Percentiles rank a stretch among this genome's conserved stretches.
phyloP scores from a whole-genome alignment of 2,888 invertebrate genomes.

The Dasysyrphus albostriatus region DNA sequence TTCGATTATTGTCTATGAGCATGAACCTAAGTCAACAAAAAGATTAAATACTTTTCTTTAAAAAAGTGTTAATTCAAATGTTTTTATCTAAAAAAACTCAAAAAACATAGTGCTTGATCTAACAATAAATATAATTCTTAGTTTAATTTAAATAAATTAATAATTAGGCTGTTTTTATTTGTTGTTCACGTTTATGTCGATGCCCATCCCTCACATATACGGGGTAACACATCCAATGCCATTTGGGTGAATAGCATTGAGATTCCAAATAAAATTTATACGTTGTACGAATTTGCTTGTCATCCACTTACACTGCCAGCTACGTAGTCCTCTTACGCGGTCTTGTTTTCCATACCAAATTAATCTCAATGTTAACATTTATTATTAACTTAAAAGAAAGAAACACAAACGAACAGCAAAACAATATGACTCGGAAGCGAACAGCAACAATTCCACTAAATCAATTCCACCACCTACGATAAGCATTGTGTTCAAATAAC shows the following conservation, averaged over 20 bases:
- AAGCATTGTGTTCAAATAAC: constrained; percentile 58
- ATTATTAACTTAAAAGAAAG: constrained; percentile 57
- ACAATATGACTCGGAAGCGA: constrained; percentile 69
- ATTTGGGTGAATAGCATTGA: constrained; percentile 49
- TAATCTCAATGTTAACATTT: constrained; percentile 67
- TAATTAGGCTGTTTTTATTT: constrained; percentile 12
- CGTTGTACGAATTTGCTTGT: constrained; percentile 38
- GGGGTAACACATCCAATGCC: constrained; percentile 49
- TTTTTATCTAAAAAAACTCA: not conserved
- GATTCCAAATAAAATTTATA: constrained; percentile 38
- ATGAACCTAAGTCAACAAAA: not conserved
- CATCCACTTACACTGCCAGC: constrained; percentile 31
- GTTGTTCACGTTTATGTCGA: not conserved
- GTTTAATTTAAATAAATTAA: not conserved
- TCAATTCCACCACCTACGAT: constrained; percentile 54
- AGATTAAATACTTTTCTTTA: not conserved
- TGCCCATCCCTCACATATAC: not conserved
- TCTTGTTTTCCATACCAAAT: constrained; percentile 30
- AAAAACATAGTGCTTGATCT: not conserved
- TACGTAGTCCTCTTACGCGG: constrained; percentile 13
- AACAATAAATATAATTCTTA: not conserved
- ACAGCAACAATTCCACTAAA: constrained; percentile 70
- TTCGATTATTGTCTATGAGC: constrained; percentile 11
- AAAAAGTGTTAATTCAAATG: not conserved
- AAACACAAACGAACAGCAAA: constrained; percentile 38